These are phyloP conservation scores for Eulemur coronatus DNA, from an alignment of 2,797 vertebrate genomes.

Conservation along the genomic window DNA sequence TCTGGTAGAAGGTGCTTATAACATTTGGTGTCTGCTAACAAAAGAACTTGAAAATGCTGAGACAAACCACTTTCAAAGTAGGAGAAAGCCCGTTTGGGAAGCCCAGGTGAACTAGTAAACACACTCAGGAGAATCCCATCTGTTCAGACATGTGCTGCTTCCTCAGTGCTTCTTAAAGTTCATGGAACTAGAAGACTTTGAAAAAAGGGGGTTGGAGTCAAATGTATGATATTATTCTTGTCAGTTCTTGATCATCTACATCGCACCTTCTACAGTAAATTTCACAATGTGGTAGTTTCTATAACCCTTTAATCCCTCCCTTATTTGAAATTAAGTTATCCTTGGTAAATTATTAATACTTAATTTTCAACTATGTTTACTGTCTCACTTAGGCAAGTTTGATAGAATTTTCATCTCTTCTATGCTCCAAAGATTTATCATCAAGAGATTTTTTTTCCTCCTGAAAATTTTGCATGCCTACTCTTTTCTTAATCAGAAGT, in stretches of 20 bases:
- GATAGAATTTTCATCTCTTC: background rate
- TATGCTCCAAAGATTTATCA: background rate
- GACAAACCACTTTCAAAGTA: background rate
- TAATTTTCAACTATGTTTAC: background rate
- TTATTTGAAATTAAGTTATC: conserved; percentile 6
- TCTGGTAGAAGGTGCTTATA: background rate
- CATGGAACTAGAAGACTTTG: background rate
- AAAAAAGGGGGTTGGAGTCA: background rate
- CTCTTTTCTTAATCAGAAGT: background rate
- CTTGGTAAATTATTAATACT: background rate
- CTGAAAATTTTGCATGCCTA: background rate
- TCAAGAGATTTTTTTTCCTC: background rate
- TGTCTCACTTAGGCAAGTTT: background rate
- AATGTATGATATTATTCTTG: background rate
- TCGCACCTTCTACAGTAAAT: background rate
- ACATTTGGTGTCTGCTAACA: background rate
- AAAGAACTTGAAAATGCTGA: conserved; percentile 15
- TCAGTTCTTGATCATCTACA: background rate
- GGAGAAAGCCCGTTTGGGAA: background rate
- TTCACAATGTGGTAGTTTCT: background rate
- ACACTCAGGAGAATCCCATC: conserved; percentile 17
- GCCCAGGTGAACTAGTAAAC: background rate
- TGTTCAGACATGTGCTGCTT: background rate
- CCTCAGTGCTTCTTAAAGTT: background rate
- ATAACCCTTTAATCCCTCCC: background rate